Base-by-base conservation (phyloP, 37 sponge, comb jelly and placozoan species). In the Aphrocallistes beatrix region DNA sequence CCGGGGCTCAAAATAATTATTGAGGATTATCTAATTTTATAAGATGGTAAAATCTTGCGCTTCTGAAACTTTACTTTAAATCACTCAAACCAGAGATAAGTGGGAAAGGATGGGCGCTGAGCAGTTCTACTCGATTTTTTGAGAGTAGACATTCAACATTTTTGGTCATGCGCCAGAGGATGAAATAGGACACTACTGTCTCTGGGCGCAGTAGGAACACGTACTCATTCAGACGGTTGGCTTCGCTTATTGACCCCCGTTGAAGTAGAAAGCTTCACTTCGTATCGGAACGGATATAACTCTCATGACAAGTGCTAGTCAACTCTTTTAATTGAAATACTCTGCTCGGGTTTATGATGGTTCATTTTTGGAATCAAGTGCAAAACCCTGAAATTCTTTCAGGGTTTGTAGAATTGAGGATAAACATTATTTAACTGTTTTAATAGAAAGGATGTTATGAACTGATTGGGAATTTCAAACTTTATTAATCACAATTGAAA, bases 91-190 rank as follows among this genome's bases (percentile, higher is more conserved):
- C 85, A 0, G 82, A 51, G 0, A 93, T 37, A 0, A 91, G 38
- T 0, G 96, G 96, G 37, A 95, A 84, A 85, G 96, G 96, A 81
- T 95, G 96, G 17, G 96, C 96, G 84, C 93, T 93, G 32, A 93
- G 93, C 89, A 93, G 93, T 51, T 93, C 88, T 10, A 95, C 93
- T 86, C 90, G 93, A 13, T 83, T 9, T 82, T 90, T 89, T 38
- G 93, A 83, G 0, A 89, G 84, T 16, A 93, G 38, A 42, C 92
- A 94, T 84, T 91, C 91, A 45, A 84, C 87, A 37, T 94, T 88
- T 51, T 94, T 91, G 6, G 95, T 94, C 23, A 91, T 25, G 38
- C 95, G 93, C 95, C 95, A 94, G 36, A 94, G 83, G 37, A 85
- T 38, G 82, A 94, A 94, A 51, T 91, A 92, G 1, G 88, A 86